phyloP scores from a whole-genome alignment of 2,888 invertebrate genomes.

The Rapana venosa region DNA sequence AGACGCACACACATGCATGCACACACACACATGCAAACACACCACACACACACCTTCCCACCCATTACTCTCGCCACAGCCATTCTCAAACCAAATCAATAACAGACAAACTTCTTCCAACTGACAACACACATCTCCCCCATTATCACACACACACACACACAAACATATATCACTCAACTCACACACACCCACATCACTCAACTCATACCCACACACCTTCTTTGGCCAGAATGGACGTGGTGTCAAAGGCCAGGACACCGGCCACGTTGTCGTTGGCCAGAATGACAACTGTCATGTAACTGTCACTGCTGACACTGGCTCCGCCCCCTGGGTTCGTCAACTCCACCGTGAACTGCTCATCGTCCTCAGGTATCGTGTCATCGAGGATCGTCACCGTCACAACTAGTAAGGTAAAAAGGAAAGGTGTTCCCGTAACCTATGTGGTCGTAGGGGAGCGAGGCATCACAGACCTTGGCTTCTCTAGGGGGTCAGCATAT shows the following conservation, averaged over 20 bases:
- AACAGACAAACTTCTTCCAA: too few relatives aligned
- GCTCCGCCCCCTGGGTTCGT: slow-evolving; percentile 71
- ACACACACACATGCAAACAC: slow-evolving; percentile 5
- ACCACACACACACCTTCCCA: not conserved
- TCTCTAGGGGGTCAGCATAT: too few relatives aligned
- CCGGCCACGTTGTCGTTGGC: slow-evolving; percentile 78
- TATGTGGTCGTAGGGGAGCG: too few relatives aligned
- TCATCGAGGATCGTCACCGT: slow-evolving; percentile 75
- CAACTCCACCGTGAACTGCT: slow-evolving; percentile 68
- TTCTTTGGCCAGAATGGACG: slow-evolving; percentile 71
- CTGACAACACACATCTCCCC: too few relatives aligned
- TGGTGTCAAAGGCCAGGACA: slow-evolving; percentile 67
- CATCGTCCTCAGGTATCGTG: slow-evolving; percentile 69
- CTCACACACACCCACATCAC: not conserved
- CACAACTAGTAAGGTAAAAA: slow-evolving; percentile 63
- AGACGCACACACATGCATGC: not conserved
- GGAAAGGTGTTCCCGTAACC: too few relatives aligned
- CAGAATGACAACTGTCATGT: slow-evolving; percentile 69
- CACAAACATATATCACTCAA: not conserved
- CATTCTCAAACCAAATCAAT: too few relatives aligned
- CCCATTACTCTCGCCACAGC: not conserved
- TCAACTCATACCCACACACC: slow-evolving; percentile 56
- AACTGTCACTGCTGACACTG: slow-evolving; percentile 55
- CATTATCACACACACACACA: slow-evolving; percentile 8
- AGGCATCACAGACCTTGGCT: too few relatives aligned